A percentile compares a stretch with the other conserved stretches of the same genome.
phyloP scores from a whole-genome alignment of 2,797 vertebrate genomes.

The Sebastes hubbsi region DNA sequence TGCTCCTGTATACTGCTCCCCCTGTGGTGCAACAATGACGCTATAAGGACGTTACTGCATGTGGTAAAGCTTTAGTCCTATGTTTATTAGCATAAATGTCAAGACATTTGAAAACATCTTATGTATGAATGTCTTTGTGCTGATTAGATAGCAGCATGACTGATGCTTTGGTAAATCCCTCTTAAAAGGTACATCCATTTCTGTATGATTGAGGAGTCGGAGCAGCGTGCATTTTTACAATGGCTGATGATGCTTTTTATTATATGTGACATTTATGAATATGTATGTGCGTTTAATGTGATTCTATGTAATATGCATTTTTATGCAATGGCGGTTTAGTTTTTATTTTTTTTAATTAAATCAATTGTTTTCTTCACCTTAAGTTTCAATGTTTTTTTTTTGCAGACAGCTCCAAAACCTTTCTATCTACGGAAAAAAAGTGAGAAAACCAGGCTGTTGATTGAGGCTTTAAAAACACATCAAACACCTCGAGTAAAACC shows the following conservation, averaged over 20 bases:
- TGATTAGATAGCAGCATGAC: not conserved
- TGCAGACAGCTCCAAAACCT: not conserved
- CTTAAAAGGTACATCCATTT: not conserved
- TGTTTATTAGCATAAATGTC: not conserved
- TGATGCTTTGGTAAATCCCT: not conserved
- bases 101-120: not conserved
- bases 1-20: not conserved
- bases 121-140: not conserved
- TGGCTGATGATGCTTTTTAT: not conserved
- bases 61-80: not conserved
- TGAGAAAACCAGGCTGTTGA: constrained; percentile 38
- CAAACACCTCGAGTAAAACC: constrained; percentile 51
- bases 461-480: constrained; percentile 56
- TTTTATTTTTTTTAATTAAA: not conserved
- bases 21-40: not conserved
- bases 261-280: not conserved
- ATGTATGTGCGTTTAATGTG: not conserved
- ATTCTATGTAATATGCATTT: not conserved
- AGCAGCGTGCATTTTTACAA: not conserved
- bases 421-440: not conserved
- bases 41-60: not conserved
- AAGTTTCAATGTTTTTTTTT: not conserved
- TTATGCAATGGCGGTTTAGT: not conserved
- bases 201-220: not conserved
- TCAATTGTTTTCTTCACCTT: not conserved